Evolutionary conservation across 2,888 invertebrate species (phyloP), one percentile per base, ranked within the genome.

Genomic region (Yponomeuta malinellus): DNA sequence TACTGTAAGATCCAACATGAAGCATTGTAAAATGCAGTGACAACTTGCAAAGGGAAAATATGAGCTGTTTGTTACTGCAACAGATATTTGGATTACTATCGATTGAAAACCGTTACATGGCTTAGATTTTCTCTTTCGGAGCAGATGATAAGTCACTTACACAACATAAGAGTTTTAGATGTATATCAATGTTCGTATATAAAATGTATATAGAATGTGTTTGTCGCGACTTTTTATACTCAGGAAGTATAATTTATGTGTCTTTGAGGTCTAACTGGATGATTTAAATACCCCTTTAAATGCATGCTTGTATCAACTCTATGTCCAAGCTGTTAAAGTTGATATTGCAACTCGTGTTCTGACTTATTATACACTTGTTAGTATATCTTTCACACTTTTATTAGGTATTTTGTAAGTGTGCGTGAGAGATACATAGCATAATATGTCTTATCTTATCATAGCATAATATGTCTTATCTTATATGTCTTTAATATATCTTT

Each of bases 191-290:
- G 52, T 59, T 59, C 52, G 12, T 59, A 59, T 59, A 59, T 33
- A 43, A 43, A 59, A 59, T 59, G 52, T 59, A 59, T 59, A 59
- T 59, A 59, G 52, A 59, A 59, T 59, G 52, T 59, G 15, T 59
- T 15, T 59, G 52, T 59, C 15, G 52, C 52, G 15, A 59, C 15
- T 1, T 59, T 15, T 15, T 59, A 59, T 59, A 59, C 52, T 59
- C 52, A 15, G 52, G 52, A 59, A 52, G 15, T 59, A 59, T 59
- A 59, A 59, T 59, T 59, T 9, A 59, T 15, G 52, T 4, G 12
- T 59, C 52, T 59, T 15, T 59, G 52, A 6, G 52, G 52, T 59
- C 52, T 59, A 59, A 59, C 52, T 15, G 52, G 52, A 59, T 12
- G 52, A 15, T 52, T 8, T 52, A 59, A 59, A 59, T 59, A 59